A percentile compares a stretch with the other conserved stretches of the same genome.
Evolutionary conservation across 2,113 vertebrate genomes (phyloP).

Genomic region (Tupaia tana): DNA sequence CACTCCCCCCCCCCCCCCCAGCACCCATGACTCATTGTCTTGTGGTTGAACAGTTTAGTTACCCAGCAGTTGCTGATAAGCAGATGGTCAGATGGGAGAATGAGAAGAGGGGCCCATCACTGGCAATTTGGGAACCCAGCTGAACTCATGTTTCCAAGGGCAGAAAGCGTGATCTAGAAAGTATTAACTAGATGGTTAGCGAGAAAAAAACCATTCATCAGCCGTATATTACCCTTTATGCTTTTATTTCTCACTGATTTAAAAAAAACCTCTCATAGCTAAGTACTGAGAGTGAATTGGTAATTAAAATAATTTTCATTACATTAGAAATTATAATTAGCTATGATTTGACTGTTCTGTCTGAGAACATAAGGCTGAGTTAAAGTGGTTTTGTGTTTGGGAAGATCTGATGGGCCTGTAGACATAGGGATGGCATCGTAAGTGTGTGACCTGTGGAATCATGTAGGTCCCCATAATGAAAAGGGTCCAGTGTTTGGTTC

Average conservation of each 20-base stretch:
- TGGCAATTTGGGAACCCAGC: not conserved
- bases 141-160: slow-evolving; percentile 23
- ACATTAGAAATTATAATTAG: slow-evolving; percentile 1
- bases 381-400: not conserved
- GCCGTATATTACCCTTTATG: not conserved
- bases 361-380: not conserved
- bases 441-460: not conserved
- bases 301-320: not conserved
- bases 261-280: not conserved
- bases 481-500: not conserved
- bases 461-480: not conserved
- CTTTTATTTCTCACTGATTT: slow-evolving; percentile 7
- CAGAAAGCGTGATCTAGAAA: slow-evolving; percentile 41
- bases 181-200: not conserved
- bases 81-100: slow-evolving; percentile 55
- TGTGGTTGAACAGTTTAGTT: slow-evolving; percentile 36
- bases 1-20: not conserved
- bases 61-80: slow-evolving; percentile 39
- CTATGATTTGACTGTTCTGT: not conserved
- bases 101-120: not conserved
- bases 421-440: not conserved
- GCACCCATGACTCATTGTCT: slow-evolving; percentile 50
- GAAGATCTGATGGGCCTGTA: not conserved
- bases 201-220: not conserved
- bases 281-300: slow-evolving; percentile 23